Conservation (phyloP, 1,140 invertebrate species). For the Eumeta japonica region DNA sequence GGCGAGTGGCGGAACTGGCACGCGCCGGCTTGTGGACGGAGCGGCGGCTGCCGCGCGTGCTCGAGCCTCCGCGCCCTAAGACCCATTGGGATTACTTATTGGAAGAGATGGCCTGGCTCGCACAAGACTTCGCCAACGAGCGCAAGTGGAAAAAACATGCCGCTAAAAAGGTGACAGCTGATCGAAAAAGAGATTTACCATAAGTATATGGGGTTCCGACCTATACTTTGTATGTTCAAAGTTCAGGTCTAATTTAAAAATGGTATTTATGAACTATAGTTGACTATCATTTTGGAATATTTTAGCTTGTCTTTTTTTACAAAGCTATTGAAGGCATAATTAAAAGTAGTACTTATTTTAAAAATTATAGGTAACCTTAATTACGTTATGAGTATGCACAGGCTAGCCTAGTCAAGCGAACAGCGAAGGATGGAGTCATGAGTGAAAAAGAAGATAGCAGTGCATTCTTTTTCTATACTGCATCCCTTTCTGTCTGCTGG, state of each 20-base stretch:
- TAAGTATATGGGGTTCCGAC: not conserved
- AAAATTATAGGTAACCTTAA: too few relatives aligned
- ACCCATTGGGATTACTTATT: slow-evolving; percentile 98
- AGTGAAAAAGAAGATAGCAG: too few relatives aligned
- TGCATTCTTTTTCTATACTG: too few relatives aligned
- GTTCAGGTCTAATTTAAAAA: too few relatives aligned
- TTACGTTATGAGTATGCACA: too few relatives aligned
- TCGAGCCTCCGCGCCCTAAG: slow-evolving; percentile 86
- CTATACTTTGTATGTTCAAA: not conserved
- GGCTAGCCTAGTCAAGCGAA: too few relatives aligned
- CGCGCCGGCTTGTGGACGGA: slow-evolving; percentile 92
- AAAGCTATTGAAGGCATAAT: too few relatives aligned
- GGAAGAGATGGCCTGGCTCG: slow-evolving; percentile 98
- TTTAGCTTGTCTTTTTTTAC: too few relatives aligned
- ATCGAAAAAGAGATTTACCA: not conserved
- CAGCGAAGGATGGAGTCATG: too few relatives aligned
- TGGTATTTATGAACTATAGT: not conserved
- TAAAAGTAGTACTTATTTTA: too few relatives aligned
- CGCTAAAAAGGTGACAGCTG: slow-evolving; percentile 75
- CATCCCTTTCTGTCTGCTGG: too few relatives aligned
- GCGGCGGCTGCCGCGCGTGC: slow-evolving; percentile 85
- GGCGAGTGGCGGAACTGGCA: slow-evolving; percentile 84
- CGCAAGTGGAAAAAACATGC: slow-evolving; percentile 96
- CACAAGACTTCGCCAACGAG: slow-evolving; percentile 95
- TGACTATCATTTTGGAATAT: too few relatives aligned